Percentiles rank a stretch among this genome's conserved stretches.
Conservation (phyloP, 1,140 invertebrate genomes). For the Sarcophaga bullata region DNA sequence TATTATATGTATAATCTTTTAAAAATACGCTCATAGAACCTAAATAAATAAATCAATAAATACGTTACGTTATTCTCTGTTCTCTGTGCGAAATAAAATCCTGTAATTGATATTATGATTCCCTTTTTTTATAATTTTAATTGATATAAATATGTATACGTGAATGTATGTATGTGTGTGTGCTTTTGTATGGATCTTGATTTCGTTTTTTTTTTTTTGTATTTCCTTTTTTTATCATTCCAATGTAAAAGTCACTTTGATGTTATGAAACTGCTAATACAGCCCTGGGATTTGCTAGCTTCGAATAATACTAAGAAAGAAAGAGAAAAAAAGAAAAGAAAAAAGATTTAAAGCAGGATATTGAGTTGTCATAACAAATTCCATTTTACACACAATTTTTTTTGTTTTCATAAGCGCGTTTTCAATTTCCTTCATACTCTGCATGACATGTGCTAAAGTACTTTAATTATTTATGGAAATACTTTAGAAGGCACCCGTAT, state of each 20-base stretch:
- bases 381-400: background rate
- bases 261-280: conserved; percentile 1
- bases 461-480: too few species aligned
- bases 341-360: background rate
- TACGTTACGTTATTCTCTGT: background rate
- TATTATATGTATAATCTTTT: background rate
- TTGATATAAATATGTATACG: background rate
- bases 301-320: background rate
- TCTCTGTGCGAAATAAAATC: conserved; percentile 1
- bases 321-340: background rate
- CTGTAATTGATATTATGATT: conserved; percentile 22
- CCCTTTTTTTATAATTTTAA: background rate
- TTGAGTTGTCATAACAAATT: background rate
- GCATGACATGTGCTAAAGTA: background rate
- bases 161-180: background rate
- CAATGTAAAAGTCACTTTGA: conserved; percentile 18
- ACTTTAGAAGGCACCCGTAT: too few species aligned
- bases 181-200: background rate
- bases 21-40: conserved; percentile 6
- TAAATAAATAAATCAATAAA: background rate
- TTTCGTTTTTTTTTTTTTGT: background rate
- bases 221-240: background rate
- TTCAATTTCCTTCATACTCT: background rate
- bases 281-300: background rate
- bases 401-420: background rate